phyloP scores from a whole-genome alignment of 2,113 vertebrate genomes.

The Phalacrocorax brasilianus region DNA sequence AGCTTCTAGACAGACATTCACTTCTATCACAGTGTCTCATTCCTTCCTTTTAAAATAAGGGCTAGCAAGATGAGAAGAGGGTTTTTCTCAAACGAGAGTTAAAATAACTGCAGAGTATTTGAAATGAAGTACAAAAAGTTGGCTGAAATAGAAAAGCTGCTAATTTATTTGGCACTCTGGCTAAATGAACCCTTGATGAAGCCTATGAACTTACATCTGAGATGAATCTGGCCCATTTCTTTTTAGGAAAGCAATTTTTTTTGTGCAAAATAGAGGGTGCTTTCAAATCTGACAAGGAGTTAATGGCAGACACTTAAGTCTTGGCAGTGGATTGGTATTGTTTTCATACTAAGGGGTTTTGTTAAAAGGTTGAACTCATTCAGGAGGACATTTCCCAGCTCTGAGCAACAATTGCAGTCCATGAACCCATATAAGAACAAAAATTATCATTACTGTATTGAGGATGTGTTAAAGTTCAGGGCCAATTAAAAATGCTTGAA shows the following conservation, averaged over 20 bases:
- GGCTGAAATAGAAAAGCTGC: conserved; percentile 14
- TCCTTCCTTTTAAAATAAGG: not conserved
- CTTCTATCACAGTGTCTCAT: not conserved
- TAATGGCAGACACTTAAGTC: conserved; percentile 47
- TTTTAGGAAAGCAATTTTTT: conserved; percentile 9
- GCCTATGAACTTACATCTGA: not conserved
- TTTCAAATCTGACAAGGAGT: not conserved
- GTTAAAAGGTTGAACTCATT: not conserved
- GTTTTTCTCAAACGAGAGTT: not conserved
- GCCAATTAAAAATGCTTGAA: not conserved
- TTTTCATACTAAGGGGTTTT: conserved; percentile 30
- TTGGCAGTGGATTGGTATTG: not conserved
- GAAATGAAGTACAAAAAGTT: not conserved
- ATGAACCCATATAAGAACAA: not conserved
- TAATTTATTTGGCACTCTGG: conserved; percentile 40
- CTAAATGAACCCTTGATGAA: conserved; percentile 4
- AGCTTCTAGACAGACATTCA: not conserved
- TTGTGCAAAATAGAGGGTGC: not conserved
- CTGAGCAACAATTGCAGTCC: not conserved
- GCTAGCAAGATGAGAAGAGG: not conserved
- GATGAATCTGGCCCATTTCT: conserved; percentile 5
- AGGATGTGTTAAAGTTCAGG: not conserved
- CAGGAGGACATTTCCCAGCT: conserved; percentile 2
- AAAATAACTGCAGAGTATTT: conserved; percentile 6
- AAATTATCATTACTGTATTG: not conserved